Base-by-base conservation (phyloP, 2,888 invertebrate genomes). In the Noctua janthina region DNA sequence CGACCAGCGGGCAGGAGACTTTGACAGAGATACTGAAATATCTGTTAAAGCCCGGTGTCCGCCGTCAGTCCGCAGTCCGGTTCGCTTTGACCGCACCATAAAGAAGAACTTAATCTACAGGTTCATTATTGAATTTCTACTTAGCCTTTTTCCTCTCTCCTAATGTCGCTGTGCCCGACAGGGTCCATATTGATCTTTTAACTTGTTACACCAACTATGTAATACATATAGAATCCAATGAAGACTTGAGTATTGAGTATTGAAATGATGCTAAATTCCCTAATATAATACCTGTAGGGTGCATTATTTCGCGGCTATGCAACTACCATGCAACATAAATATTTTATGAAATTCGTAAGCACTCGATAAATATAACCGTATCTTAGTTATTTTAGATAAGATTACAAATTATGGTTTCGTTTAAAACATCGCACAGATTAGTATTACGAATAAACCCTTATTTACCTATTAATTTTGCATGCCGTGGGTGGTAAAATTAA, bases 341-440 rank as follows among this genome's bases (percentile, higher is more conserved):
- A 71, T 67, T 51, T 59, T 23, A 71, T 67, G 35, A 78, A 78
- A 81, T 66, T 84, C 10, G 13, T 66, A 66, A 59, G 13, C 56
- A 66, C 23, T 54, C 13, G 35, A 84, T 84, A 66, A 84, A 82
- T 84, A 54, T 46, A 51, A 35, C 15, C 6, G 23, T 59, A 79
- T 82, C 71, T 59, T 23, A 72, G 79, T 85, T 71, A 66, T 84
- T 68, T 80, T 67, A 85, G 59, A 85, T 85, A 72, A 80, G 67
- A 54, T 68, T 71, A 80, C 71, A 39, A 79, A 59, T 39, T 67
- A 46, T 35, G 29, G 20, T 29, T 84, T n/a, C 59, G 43, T 43
- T 84, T 71, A 59, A 71, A 84, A 84, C 79, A 79, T 84, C 10
- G 13, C 29, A 10, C 35, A 51, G 56, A 67, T 79, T 71, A 59